Base-by-base conservation (phyloP, 2,113 vertebrate genomes). In the Apistogramma diplotaenia region DNA sequence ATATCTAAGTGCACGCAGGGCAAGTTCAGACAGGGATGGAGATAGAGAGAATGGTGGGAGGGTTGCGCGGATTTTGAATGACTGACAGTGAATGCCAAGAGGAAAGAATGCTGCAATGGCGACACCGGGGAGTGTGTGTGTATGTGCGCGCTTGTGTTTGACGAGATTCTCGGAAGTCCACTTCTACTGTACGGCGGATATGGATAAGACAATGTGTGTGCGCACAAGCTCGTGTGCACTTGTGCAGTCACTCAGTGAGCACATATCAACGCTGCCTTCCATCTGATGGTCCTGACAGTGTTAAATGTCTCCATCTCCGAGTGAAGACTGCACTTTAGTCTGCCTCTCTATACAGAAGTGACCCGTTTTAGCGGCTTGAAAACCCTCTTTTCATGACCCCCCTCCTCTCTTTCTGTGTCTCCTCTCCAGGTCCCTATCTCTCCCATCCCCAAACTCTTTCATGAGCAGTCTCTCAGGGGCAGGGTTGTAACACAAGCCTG, bases 361-460 rank as follows among this genome's bases (percentile, higher is more conserved):
- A 91, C 83, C 91, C 85, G 85, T 91, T 93, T 92, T 83, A 90
- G 84, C 62, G 18, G 88, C 83, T 81, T 93, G 89, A 87, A 92
- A 92, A 91, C 57, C 83, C 78, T 87, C 87, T 89, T 94, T 92
- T 92, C 85, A 93, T 77, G 87, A 80, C 53, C 71, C 62, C 60
- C 27, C 54, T 57, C 43, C 19, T 65, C 82, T 87, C 88, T 88
- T 85, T 92, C 89, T 87, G 87, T 73, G 83, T 89, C 87, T 93
- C 91, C 89, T 93, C 89, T 94, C 85, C 74, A 31, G 43, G 86
- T 93, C 88, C 81, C 93, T 93, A 93, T 94, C 94, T 94, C 92
- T 94, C 92, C 92, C 94, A 92, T 94, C 93, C 93, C 91, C 53
- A 33, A 91, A 94, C 90, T 91, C 93, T 95, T 95, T 96, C 92